A percentile compares a stretch with the other conserved stretches of the same genome.
phyloP scores from a whole-genome alignment of 2,113 vertebrate genomes.

The Synodontis membranacea region DNA sequence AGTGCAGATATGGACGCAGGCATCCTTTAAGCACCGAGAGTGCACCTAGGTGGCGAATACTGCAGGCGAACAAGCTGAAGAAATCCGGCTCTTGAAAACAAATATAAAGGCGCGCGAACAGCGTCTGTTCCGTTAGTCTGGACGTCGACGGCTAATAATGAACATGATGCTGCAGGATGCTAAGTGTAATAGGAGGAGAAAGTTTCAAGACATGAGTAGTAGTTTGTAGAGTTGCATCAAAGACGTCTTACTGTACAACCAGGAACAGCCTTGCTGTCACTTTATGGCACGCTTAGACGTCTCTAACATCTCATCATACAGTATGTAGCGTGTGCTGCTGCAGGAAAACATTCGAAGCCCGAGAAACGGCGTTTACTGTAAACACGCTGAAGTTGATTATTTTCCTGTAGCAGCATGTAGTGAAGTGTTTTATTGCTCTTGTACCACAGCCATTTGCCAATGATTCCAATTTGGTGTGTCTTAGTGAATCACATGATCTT shows the following conservation, averaged over 20 bases:
- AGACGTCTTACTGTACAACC: not conserved
- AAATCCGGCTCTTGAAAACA: constrained; percentile 5
- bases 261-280: not conserved
- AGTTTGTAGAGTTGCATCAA: not conserved
- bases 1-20: constrained; percentile 48
- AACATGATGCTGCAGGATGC: not conserved
- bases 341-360: not conserved
- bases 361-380: not conserved
- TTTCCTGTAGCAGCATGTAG: not conserved
- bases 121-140: not conserved
- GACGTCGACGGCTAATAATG: not conserved
- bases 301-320: not conserved
- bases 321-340: too few relatives aligned
- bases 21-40: constrained; percentile 51
- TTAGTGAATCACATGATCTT: not conserved
- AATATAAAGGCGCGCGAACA: not conserved
- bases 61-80: constrained; percentile 21
- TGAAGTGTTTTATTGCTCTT: not conserved
- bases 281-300: not conserved
- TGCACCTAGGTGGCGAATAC: constrained; percentile 42
- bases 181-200: not conserved
- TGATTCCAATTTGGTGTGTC: not conserved
- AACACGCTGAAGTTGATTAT: not conserved
- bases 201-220: not conserved
- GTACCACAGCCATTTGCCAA: not conserved